Evolutionary conservation across 2,888 invertebrate genomes (phyloP), one percentile per base, ranked within the genome.

Genomic region (Molanna angustata): DNA sequence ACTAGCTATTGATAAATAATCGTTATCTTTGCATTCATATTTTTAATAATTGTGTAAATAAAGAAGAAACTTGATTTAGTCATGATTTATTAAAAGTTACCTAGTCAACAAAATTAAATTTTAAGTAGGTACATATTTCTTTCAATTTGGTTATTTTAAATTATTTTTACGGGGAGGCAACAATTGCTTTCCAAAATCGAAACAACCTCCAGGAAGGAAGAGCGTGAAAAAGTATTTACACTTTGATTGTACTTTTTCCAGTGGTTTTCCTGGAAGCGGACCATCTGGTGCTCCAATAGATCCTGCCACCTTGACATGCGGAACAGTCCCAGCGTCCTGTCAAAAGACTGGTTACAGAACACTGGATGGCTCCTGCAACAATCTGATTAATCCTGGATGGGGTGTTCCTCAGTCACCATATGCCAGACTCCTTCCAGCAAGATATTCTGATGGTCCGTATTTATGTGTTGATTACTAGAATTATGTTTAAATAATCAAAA

Each of bases 321-420:
- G 78, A 0, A 64, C 73, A 0, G 64, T 74, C 0, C 77, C 78
- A 1, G 67, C 75, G 1, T 68, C 70, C 56, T 80, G 83, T 58
- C 63, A 69, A 9, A 73, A 76, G 22, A 73, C 79, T 1, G 80
- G 83, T 45, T 95, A 93, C 69, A 78, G 90, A 39, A 43, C 89
- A 0, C 80, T 88, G 57, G 97, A 98, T 68, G 98, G 98, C 0
- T 85, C 93, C 1, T 99, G 99, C 68, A 99, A 99, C 69, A 98
- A 99, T 70, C 70, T 90, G 43, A 75, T 81, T 54, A 82, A 88
- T 61, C 91, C 96, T 0, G 80, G 83, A 4, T 85, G 89, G 82
- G 98, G 98, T 11, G 78, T 80, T 45, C 83, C 90, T 0, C 85
- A 87, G 63, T 85, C 85, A 0, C 83, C 83, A 0, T 88, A 86